phyloP scores from a whole-genome alignment of 2,113 vertebrate species.

The Mobula birostris region DNA sequence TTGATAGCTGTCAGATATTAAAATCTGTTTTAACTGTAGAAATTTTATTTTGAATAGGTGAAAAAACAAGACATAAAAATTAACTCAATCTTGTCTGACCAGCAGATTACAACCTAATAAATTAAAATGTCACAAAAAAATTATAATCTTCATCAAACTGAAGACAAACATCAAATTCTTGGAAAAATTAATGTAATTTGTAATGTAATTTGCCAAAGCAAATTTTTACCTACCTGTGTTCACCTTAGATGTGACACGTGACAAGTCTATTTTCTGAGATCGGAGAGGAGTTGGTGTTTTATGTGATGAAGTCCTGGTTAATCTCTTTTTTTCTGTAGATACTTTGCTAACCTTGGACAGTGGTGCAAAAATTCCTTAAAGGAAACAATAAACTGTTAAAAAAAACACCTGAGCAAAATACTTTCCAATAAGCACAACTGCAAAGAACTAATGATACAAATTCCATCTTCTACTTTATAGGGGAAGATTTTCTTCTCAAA shows the following conservation, averaged over 20 bases:
- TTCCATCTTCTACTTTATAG: neutral
- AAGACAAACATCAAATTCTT: neutral
- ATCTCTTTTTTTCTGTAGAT: slow-evolving; percentile 61
- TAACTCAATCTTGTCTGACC: neutral
- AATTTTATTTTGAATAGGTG: neutral
- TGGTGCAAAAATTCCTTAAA: slow-evolving; percentile 87
- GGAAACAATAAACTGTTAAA: slow-evolving; percentile 31
- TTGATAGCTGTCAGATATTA: neutral
- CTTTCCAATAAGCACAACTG: neutral
- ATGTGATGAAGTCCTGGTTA: slow-evolving; percentile 42
- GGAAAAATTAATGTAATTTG: neutral
- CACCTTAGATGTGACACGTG: slow-evolving; percentile 70
- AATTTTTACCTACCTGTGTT: slow-evolving; percentile 67
- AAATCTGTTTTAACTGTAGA: neutral
- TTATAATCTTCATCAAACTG: neutral
- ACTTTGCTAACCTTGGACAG: slow-evolving; percentile 87
- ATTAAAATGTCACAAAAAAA: neutral
- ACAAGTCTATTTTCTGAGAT: slow-evolving; percentile 65
- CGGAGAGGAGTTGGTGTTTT: slow-evolving; percentile 50
- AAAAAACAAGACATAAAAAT: neutral
- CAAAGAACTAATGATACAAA: neutral
- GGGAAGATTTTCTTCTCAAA: neutral
- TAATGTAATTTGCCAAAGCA: neutral
- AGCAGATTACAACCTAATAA: neutral
- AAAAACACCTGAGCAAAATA: neutral